Conservation (phyloP, 2,113 vertebrate genomes). For the Cinclus cinclus region DNA sequence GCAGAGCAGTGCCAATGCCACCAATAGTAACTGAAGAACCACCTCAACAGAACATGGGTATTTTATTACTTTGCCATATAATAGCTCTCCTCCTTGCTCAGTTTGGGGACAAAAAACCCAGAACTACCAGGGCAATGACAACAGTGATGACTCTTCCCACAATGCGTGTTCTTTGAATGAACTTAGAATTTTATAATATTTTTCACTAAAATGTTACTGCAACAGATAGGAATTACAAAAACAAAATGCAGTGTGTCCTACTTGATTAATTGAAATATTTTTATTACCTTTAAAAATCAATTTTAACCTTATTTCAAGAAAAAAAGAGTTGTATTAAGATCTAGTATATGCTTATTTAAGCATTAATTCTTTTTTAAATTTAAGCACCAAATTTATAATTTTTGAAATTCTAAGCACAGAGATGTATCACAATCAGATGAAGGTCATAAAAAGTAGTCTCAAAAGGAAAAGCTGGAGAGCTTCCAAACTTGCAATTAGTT, state of each 20-base stretch:
- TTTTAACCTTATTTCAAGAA: neutral
- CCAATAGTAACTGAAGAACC: neutral
- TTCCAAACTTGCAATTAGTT: neutral
- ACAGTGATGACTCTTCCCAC: neutral
- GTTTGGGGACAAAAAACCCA: neutral
- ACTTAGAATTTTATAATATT: neutral
- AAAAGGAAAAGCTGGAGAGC: neutral
- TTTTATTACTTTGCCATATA: neutral
- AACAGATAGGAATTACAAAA: neutral
- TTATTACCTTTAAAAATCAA: neutral
- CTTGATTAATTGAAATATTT: neutral
- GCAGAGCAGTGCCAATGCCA: neutral
- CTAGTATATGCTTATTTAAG: neutral
- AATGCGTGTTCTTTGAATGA: neutral
- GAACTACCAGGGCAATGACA: neutral
- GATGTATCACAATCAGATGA: neutral
- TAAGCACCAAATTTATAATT: neutral
- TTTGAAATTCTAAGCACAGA: neutral
- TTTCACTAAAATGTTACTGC: neutral
- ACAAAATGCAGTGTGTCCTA: neutral
- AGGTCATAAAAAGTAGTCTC: neutral
- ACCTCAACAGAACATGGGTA: neutral
- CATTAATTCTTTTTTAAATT: neutral
- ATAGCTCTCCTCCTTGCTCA: neutral
- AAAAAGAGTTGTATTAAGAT: neutral